Percentiles rank a stretch among this genome's conserved stretches.
Evolutionary conservation across 2,113 vertebrate species (phyloP).

Genomic region (Cyanoramphus novaezelandiae): DNA sequence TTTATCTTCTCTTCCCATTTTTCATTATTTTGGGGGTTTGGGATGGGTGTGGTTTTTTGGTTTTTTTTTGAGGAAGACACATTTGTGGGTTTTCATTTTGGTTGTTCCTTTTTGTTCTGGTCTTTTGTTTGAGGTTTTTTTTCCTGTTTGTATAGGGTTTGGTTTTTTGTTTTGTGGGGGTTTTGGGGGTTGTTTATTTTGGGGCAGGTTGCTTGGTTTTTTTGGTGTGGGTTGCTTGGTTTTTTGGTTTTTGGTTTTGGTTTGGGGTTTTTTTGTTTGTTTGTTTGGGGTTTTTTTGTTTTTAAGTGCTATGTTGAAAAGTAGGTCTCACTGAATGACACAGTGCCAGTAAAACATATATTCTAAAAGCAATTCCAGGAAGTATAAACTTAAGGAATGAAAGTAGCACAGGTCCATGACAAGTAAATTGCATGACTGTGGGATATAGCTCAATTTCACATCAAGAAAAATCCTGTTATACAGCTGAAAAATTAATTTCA

Average conservation of each 20-base stretch:
- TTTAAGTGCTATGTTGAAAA: neutral
- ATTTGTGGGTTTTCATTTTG: fast-evolving
- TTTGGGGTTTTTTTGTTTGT: too few relatives aligned
- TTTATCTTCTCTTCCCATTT: neutral
- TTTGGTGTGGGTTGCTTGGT: neutral
- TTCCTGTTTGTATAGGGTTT: neutral
- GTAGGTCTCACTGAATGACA: neutral
- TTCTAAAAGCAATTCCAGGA: constrained; percentile 29
- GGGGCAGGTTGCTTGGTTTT: neutral
- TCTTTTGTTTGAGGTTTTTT: neutral
- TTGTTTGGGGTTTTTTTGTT: neutral
- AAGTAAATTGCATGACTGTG: constrained; percentile 22
- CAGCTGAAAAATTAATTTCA: constrained; percentile 7
- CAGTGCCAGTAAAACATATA: neutral
- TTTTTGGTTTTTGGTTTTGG: neutral
- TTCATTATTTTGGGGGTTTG: neutral
- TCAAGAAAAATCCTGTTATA: neutral
- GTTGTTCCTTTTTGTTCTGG: neutral
- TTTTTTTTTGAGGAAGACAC: neutral
- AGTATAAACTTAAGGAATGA: neutral
- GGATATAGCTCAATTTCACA: constrained; percentile 13
- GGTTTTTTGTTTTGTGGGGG: neutral
- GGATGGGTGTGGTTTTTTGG: too few relatives aligned
- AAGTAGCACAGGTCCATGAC: neutral
- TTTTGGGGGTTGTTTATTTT: neutral